Conservation (phyloP, 2,797 vertebrate genomes). For the Channallabes apus region DNA sequence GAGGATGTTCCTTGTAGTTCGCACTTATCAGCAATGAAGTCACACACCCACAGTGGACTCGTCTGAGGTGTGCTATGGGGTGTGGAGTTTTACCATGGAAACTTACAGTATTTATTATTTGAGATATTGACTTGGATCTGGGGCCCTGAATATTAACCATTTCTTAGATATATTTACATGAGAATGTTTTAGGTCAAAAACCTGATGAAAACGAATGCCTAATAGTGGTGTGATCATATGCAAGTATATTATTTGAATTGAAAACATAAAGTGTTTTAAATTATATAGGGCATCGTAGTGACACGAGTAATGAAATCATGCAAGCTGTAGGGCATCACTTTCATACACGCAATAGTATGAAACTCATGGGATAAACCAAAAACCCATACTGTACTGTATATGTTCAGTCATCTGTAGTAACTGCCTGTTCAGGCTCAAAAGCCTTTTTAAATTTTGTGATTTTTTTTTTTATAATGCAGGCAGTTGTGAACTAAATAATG, state of each 20-base stretch:
- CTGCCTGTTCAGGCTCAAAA: background rate
- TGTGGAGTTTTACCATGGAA: constrained; percentile 89
- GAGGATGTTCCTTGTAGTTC: constrained; percentile 87
- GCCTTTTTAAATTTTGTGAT: background rate
- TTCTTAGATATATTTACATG: constrained; percentile 55
- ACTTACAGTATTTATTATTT: constrained; percentile 95
- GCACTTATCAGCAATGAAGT: constrained; percentile 91
- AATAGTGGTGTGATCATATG: background rate
- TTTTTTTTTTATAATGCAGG: background rate
- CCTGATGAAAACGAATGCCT: background rate
- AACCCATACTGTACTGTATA: background rate
- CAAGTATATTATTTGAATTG: background rate
- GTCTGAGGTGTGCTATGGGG: constrained; percentile 79
- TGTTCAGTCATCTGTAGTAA: background rate
- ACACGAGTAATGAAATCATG: background rate
- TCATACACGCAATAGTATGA: background rate
- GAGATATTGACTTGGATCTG: constrained; percentile 92
- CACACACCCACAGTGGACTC: constrained; percentile 87
- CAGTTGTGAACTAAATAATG: background rate
- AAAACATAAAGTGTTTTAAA: background rate
- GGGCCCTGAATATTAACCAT: constrained; percentile 82
- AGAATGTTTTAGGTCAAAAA: background rate
- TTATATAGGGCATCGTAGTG: background rate
- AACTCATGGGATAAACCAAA: background rate
- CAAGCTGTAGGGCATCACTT: background rate